Percentiles rank a stretch among this genome's conserved stretches.
These are phyloP conservation scores for Oscarella lobularis DNA, from an alignment of 37 sponge, comb jelly and placozoan species.

Conservation along the genomic window DNA sequence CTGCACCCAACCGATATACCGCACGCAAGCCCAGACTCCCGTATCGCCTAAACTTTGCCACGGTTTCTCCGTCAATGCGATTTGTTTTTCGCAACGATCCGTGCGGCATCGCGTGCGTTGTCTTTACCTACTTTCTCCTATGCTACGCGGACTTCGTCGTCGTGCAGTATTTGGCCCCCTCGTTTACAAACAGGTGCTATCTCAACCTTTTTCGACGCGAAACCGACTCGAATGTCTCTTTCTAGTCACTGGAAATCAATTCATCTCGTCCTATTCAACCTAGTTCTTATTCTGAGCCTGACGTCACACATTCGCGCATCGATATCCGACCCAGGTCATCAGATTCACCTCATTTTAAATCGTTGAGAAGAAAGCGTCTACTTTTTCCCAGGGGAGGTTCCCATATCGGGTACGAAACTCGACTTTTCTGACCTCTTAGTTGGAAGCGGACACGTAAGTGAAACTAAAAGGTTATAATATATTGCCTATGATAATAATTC, in stretches of 20 bases:
- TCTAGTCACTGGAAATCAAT: constrained; percentile 14
- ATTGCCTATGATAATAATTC: no score
- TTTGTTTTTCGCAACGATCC: constrained; percentile 40
- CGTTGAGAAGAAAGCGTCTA: no score
- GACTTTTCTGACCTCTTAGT: constrained; percentile 46
- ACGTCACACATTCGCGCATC: constrained; percentile 44
- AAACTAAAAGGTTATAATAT: no score
- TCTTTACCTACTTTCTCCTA: constrained; percentile 75
- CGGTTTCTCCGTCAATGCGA: not conserved
- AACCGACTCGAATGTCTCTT: no score
- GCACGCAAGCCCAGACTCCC: no score
- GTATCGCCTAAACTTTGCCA: no score
- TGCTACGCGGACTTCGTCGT: constrained; percentile 72
- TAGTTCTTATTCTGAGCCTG: constrained; percentile 24
- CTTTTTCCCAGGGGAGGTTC: constrained; percentile 63
- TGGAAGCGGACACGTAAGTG: no score
- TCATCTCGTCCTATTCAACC: constrained; percentile 27
- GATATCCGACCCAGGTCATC: constrained; percentile 53
- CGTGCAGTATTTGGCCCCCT: constrained; percentile 50
- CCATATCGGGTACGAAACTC: constrained; percentile 42
- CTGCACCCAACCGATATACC: no score
- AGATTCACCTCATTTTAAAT: no score
- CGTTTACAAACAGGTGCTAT: constrained; percentile 43
- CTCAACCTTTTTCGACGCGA: no score
- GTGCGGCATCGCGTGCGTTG: constrained; percentile 86